Evolutionary conservation across 1,140 invertebrate species (phyloP).

Genomic region (Zaprionus camerounensis): DNA sequence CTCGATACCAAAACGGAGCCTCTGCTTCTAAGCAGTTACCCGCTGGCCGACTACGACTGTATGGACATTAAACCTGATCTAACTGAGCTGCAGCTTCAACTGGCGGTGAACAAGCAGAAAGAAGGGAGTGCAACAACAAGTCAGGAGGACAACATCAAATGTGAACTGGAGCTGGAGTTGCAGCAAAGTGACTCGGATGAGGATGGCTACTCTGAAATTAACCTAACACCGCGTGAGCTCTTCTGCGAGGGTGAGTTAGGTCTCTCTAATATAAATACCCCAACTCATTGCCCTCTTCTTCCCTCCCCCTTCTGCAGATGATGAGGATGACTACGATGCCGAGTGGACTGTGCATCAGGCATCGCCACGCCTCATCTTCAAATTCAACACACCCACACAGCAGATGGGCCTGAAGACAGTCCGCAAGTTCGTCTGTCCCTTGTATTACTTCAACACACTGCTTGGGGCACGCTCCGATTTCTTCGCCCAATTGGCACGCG

Average conservation of each 20-base stretch:
- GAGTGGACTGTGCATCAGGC: slow-evolving; percentile 54
- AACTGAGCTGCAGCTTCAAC: slow-evolving; percentile 62
- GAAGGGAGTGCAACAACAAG: background rate
- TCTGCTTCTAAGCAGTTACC: slow-evolving; percentile 38
- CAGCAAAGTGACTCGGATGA: slow-evolving; percentile 74
- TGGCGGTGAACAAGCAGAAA: slow-evolving; percentile 25
- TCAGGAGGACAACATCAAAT: slow-evolving; percentile 7
- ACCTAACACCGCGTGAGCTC: slow-evolving; percentile 49
- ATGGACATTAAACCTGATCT: slow-evolving; percentile 66
- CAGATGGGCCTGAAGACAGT: slow-evolving; percentile 42
- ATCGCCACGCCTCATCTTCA: slow-evolving; percentile 50
- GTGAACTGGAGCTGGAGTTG: slow-evolving; percentile 47
- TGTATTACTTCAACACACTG: slow-evolving; percentile 61
- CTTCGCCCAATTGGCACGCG: slow-evolving; percentile 44
- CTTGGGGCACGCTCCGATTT: slow-evolving; percentile 59
- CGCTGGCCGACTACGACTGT: slow-evolving; percentile 64
- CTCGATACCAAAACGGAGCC: slow-evolving; percentile 48
- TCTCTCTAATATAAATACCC: background rate
- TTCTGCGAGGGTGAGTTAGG: slow-evolving; percentile 59
- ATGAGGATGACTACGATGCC: slow-evolving; percentile 61
- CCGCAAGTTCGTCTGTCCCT: slow-evolving; percentile 43
- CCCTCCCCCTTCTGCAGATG: slow-evolving; percentile 29
- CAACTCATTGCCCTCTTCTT: background rate
- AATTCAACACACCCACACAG: slow-evolving; percentile 44
- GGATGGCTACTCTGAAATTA: slow-evolving; percentile 69